A percentile compares a stretch with the other conserved stretches of the same genome.
phyloP scores from a whole-genome alignment of 1,140 invertebrate species.

The Drosophila sechellia region DNA sequence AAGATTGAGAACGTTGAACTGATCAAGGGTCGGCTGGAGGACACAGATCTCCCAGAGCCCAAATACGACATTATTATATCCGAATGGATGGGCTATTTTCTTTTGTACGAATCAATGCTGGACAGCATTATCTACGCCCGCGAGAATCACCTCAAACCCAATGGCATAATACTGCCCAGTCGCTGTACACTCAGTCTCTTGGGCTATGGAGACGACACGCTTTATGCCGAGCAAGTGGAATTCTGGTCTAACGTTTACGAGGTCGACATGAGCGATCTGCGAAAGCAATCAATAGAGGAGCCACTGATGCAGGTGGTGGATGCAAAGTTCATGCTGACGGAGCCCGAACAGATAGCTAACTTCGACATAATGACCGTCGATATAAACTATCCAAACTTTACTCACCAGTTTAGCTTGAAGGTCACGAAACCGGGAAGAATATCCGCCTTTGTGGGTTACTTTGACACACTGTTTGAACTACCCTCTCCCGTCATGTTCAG shows the following conservation, averaged over 20 bases:
- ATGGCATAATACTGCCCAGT: constrained; percentile 93
- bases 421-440: constrained; percentile 90
- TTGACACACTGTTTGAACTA: constrained; percentile 94
- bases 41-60: constrained; percentile 90
- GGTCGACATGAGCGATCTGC: constrained; percentile 98
- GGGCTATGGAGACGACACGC: constrained; percentile 93
- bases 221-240: constrained; percentile 90
- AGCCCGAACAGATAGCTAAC: constrained; percentile 87
- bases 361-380: constrained; percentile 94
- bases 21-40: constrained; percentile 94
- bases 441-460: constrained; percentile 96
- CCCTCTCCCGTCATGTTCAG: constrained; percentile 88
- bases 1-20: constrained; percentile 88
- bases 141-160: constrained; percentile 92
- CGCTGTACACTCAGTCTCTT: constrained; percentile 94
- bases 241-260: constrained; percentile 99
- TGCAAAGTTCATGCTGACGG: constrained; percentile 91
- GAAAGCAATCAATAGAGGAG: constrained; percentile 94
- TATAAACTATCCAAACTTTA: constrained; percentile 92
- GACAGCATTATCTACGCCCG: constrained; percentile 96
- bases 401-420: constrained; percentile 90
- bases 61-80: constrained; percentile 98
- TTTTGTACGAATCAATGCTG: constrained; percentile 99
- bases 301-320: constrained; percentile 95
- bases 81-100: constrained; percentile 99